Base-by-base conservation (phyloP, 1,140 invertebrate species). In the Ephestia elutella region DNA sequence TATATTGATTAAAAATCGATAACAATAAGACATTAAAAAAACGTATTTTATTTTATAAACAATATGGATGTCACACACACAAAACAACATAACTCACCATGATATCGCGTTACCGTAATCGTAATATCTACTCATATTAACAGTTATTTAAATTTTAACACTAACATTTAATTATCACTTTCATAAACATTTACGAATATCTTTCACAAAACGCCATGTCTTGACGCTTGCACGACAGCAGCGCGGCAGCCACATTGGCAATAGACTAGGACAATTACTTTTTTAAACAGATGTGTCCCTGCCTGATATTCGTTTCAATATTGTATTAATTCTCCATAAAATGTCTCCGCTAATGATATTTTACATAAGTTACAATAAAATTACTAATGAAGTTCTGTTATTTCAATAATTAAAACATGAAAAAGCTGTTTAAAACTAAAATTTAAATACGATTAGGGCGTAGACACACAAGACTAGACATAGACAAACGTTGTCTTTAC, bases 41-140 rank as follows among this genome's bases (percentile, higher is more conserved):
- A 85, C 75, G 75, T 82, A 80, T 62, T n/a, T 83, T 68, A 80
- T 72, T 71, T 71, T 71, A 65, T 60, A 82, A 81, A 71, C 80
- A 83, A 83, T 76, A 86, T 86, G 82, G 78, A 78, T 77, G 82
- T 81, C 74, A 78, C 49, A 50, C 59, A 63, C 65, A 48, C 65
- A 66, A 70, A 59, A 59, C 57, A 71, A 67, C 25, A 67, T 66
- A 69, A 88, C 88, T 88, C 59, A 90, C 89, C 89, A 90, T 84
- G 87, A 88, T 82, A 90, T 86, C 60, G 81, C 82, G 78, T 83
- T 90, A 78, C 80, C 78, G 76, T 87, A 90, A 82, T 90, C 89
- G 82, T 87, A 89, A 85, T 89, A 90, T 84, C 87, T 87, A 80
- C 83, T 90, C 89, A 90, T 90, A 78, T 78, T 86, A 75, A 80